Base-by-base conservation (phyloP, 2,888 invertebrate genomes). In the Drosophila diplacantha region DNA sequence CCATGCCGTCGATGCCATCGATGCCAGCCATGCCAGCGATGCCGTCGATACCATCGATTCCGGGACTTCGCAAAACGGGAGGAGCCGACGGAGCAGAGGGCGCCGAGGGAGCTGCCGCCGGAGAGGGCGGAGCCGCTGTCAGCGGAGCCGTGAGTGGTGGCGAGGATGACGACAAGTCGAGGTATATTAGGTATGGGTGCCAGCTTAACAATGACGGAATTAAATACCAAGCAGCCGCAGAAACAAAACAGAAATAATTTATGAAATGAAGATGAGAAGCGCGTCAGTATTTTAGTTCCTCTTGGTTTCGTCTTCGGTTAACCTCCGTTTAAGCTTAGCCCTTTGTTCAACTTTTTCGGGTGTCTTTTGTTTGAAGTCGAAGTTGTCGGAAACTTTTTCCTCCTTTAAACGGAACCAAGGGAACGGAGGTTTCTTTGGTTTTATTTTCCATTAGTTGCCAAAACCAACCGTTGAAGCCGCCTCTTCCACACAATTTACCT, bases 91-190 rank as follows among this genome's bases (percentile, higher is more conserved):
- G 83, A 18, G 83, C 54, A 18, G 77, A 77, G 49, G 81, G 75
- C 35, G 90, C 91, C 35, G 75, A 89, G 59, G 82, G 77, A 52
- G 74, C 75, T 46, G 78, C 71, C 43, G 82, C 71, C 22, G 78
- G 53, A 46, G 77, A 82, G 39, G 75, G 70, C 32, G 64, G 72
- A 55, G 74, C 72, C 35, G 75, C 75, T 56, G 74, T 58, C 65
- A 79, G 77, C 46, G 81, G 79, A 69, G 84, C 75, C 72, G 85
- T 81, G 75, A 85, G 83, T 85, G 85, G 81, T 75, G 85, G 78
- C 77, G 95, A 95, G 84, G 95, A 96, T 89, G 95, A 96, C 88
- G 95, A 95, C 90, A 94, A 95, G 90, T 94, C 94, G 89, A 94
- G 94, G 94, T 94, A 92, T 90, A 92, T 90, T 91, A 92, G 92